Evolutionary conservation across 2,797 vertebrate genomes (phyloP), one percentile per base, ranked within the genome.

Genomic region (Geotrypetes seraphini): DNA sequence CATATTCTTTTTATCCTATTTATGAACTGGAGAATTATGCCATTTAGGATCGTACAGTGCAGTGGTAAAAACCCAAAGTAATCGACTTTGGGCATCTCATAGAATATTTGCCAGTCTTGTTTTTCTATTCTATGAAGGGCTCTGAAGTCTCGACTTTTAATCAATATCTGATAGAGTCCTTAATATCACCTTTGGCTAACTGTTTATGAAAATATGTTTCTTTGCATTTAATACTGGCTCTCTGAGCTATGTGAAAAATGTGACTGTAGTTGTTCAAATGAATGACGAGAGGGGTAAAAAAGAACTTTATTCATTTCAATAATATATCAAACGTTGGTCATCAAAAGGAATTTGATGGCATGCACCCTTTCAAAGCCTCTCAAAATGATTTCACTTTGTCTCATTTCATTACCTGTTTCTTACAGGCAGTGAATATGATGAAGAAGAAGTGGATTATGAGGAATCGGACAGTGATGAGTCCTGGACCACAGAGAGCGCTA

Each of bases 401-500:
- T 54, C 53, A 37, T 60, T 50, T 31, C 22, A 10, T 43, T 10
- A 6, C 20, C 29, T 7, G 19, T 40, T 36, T 54, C 42, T n/a
- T n/a, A 5, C 78, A 98, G 96, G 96, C 55, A 98, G 96, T 5
- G 93, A 99, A 63, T 99, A 92, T 27, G 96, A 99, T 11, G 96
- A 99, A 41, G 94, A 97, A 73, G 96, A 98, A 42, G 89, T 91
- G 33, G 95, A 99, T 55, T 97, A 94, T 11, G 93, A 99, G 71
- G 94, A 96, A 65, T 97, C 94, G 1, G 96, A 99, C 81, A 99
- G 96, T 13, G 93, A 97, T 10, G 93, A 99, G 62, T 98, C 95
- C 12, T 99, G 96, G 95, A 99, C 95, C 54, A 95, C 91, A 9
- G 96, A 99, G 88, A 96, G 92, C 38, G 93, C 96, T 73, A 96